Percentiles rank a stretch among this genome's conserved stretches.
Conservation (phyloP, 2,888 invertebrate species). For the Drosophila rellima region DNA sequence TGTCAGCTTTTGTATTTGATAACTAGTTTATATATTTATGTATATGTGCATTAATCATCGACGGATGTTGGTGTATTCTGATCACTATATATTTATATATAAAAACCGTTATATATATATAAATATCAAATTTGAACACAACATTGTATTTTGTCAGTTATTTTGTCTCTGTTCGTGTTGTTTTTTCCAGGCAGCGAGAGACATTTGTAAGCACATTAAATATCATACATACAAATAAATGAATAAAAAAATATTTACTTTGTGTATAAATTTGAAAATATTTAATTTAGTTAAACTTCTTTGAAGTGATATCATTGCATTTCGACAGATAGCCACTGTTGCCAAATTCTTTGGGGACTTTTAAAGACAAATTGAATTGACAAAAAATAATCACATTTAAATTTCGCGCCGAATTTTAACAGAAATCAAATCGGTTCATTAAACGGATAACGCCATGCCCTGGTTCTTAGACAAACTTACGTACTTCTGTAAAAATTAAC, state of each 20-base stretch:
- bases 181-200: conserved; percentile 49
- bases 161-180: conserved; percentile 50
- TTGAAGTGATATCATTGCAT: too few relatives aligned
- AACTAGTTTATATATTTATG: conserved; percentile 54
- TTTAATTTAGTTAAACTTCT: too few relatives aligned
- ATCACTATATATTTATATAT: conserved; percentile 42
- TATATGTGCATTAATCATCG: conserved; percentile 41
- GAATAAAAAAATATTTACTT: not conserved
- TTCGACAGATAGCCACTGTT: too few relatives aligned
- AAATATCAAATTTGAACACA: conserved; percentile 41
- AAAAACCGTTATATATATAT: conserved; percentile 29
- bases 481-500: not conserved
- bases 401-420: too few relatives aligned
- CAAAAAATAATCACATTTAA: too few relatives aligned
- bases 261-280: not conserved
- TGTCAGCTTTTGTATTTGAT: conserved; percentile 61
- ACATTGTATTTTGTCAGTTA: conserved; percentile 55
- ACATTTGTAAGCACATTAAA: conserved; percentile 71
- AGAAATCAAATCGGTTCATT: not conserved
- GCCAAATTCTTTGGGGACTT: too few relatives aligned
- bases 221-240: conserved; percentile 39
- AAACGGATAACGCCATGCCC: not conserved
- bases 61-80: conserved; percentile 10
- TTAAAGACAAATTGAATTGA: too few relatives aligned
- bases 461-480: not conserved